Base-by-base conservation (phyloP, 2,888 invertebrate genomes). In the Elgonia sp. region DNA sequence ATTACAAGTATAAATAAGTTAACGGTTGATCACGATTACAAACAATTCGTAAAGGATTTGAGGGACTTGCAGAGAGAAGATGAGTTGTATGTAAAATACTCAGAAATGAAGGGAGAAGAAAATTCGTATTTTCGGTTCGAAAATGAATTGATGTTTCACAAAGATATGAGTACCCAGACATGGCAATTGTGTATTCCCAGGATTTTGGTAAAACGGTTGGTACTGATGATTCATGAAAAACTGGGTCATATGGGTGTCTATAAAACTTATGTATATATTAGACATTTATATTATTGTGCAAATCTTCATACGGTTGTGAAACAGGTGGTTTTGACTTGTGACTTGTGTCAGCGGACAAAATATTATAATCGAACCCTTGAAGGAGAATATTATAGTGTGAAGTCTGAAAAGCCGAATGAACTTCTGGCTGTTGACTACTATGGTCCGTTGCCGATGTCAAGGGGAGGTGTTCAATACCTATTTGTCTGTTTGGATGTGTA, bases 291-390 rank as follows among this genome's bases (percentile, higher is more conserved):
- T 39, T 82, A 18, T 46, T 82, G 82, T 73, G 40, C 40, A 46
- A 0, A 10, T 18, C 73, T 82, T 63, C 18, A 65, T 14, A 65
- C 65, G 14, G n/a, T 39, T 3, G 39, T 81, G 0, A 81, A 81
- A 73, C 72, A 65, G 16, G 72, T 72, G n/a, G 65, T 81, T n/a
- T 16, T 82, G 3, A 55, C 37, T 18, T 79, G 79, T 69, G 79
- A 79, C 60, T 46, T 79, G 1, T 79, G 79, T 18, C 72, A 82
- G 73, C 62, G 81, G 42, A 65, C 79, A 6, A 86, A 86, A 57
- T 12, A 7, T 18, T 0, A 20, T 7, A 73, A 79, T 62, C 37
- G 67, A n/a, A 57, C n/a, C 20, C 82, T 16, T 18, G 21, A 55
- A 57, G 82, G 63, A 0, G 6, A 21, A 42, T 82, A 18, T 77